Percentiles rank a stretch among this genome's conserved stretches.
These are phyloP conservation scores for Heliothis virescens DNA, from an alignment of 1,140 invertebrate species.

Conservation along the genomic window DNA sequence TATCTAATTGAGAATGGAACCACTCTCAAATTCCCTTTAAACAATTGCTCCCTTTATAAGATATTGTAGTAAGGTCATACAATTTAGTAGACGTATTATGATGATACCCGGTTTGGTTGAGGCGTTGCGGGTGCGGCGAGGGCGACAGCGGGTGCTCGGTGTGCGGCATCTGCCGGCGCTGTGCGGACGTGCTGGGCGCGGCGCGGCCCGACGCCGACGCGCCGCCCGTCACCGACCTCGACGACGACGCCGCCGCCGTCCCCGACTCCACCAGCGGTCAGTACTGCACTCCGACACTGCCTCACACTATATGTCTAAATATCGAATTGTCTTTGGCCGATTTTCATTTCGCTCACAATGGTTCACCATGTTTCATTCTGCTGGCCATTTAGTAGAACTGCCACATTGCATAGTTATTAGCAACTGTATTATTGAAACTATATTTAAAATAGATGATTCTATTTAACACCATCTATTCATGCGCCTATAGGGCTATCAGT, in stretches of 20 bases:
- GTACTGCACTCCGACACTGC: background rate
- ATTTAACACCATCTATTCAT: too few species aligned
- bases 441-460: too few species aligned
- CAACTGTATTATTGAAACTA: too few species aligned
- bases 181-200: slow-evolving; percentile 89
- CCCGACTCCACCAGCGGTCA: slow-evolving; percentile 54
- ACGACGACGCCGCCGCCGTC: slow-evolving; percentile 59
- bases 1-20: too few species aligned
- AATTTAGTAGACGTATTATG: too few species aligned
- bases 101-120: background rate
- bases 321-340: slow-evolving; percentile 15
- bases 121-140: slow-evolving; percentile 95
- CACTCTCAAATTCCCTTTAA: too few species aligned
- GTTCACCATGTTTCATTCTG: background rate
- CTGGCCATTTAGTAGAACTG: too few species aligned
- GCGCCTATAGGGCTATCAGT: too few species aligned
- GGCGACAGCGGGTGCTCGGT: slow-evolving; percentile 97
- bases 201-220: slow-evolving; percentile 40
- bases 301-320: background rate
- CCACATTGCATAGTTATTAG: too few species aligned
- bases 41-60: too few species aligned
- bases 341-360: slow-evolving; percentile 11
- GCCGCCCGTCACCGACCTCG: slow-evolving; percentile 42
- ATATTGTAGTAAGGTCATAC: too few species aligned
- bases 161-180: slow-evolving; percentile 96